Base-by-base conservation (phyloP, 2,888 invertebrate genomes). In the Lydus trimaculatus region DNA sequence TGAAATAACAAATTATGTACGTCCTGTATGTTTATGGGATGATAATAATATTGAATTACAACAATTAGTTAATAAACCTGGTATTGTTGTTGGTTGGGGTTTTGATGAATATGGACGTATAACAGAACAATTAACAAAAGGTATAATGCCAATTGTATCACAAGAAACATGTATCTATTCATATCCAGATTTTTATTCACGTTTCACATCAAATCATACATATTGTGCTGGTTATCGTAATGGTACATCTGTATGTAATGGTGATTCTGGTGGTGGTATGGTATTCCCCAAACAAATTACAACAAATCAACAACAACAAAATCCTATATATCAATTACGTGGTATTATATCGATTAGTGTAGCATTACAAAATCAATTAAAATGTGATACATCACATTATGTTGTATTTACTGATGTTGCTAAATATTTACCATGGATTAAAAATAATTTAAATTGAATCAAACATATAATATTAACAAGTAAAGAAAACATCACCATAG, bases 71-170 rank as follows among this genome's bases (percentile, higher is more conserved):
- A 73, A 77, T 43, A 77, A 76, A 71, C 17, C 67, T 84, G 85
- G 84, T 52, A 76, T 71, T 31, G 81, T 85, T 1, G 83, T 84
- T 60, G 86, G 86, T 6, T 86, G 86, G 78, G 90, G 90, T 56
- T 89, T 88, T 78, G 89, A 90, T 76, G 88, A 89, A 73, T 87
- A 86, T 0, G 89, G 89, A 9, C 86, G 86, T 28, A 87, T 89
- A 0, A 88, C 89, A 0, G 89, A 90, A 73, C 88, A 89, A 70
- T 79, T 90, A 52, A 87, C 86, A 20, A 84, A 89, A 67, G 88
- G 89, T 0, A 86, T 87, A 71, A 89, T 90, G 90, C 90, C 90
- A 0, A 85, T 90, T 9, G 89, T 90, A 0, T 86, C 88, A 72
- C 88, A 88, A 71, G 87, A 88, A 78, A 88, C 88, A 8, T 90